These are phyloP conservation scores for Biston stratarius DNA, from an alignment of 2,888 invertebrate genomes.

Conservation along the genomic window DNA sequence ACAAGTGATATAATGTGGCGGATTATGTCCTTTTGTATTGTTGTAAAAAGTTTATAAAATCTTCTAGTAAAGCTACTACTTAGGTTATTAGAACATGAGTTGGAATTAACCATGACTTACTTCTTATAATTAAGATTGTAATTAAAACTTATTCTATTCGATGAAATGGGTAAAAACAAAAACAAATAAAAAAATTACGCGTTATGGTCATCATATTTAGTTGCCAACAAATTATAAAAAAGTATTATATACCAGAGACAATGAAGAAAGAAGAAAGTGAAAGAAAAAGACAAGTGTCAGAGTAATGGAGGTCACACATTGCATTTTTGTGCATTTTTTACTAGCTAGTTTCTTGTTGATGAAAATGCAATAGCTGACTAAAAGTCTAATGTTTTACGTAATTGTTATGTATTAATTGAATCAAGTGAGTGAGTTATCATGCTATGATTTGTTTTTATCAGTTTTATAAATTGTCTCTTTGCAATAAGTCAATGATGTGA, in stretches of 20 bases:
- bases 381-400: constrained; percentile 51
- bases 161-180: too few species aligned
- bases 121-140: too few species aligned
- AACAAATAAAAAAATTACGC: too few species aligned
- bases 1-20: too few species aligned
- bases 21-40: too few species aligned
- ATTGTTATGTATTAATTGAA: constrained; percentile 60
- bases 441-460: constrained; percentile 27
- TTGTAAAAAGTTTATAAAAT: too few species aligned
- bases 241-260: constrained; percentile 14
- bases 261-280: constrained; percentile 55
- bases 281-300: constrained; percentile 79
- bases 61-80: too few species aligned
- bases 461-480: constrained; percentile 52
- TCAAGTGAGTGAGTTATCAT: constrained; percentile 53
- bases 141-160: too few species aligned
- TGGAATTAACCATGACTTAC: too few species aligned
- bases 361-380: constrained; percentile 48
- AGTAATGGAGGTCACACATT: constrained; percentile 82
- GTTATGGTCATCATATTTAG: too few species aligned
- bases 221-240: too few species aligned
- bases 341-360: constrained; percentile 41
- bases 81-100: too few species aligned
- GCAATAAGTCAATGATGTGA: constrained; percentile 54
- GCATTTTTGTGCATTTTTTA: constrained; percentile 80